Evolutionary conservation across 2,888 invertebrate species (phyloP).

Genomic region (Hypselothyrea guttata): DNA sequence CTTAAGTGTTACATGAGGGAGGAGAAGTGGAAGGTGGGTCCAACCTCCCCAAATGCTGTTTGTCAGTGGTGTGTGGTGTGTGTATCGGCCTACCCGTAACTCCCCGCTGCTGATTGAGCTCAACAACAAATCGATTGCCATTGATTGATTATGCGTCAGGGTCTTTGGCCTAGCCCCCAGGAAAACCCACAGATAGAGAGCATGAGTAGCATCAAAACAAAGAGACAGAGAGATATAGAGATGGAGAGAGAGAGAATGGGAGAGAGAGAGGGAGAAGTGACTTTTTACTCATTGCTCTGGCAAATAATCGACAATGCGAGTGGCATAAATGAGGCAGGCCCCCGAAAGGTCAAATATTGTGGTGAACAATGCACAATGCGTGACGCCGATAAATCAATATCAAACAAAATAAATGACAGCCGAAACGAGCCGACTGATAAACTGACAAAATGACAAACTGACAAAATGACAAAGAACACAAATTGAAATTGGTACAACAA

Average conservation of each 20-base stretch:
- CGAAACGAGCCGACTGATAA: slow-evolving; percentile 18
- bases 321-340: slow-evolving; percentile 9
- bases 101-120: slow-evolving; percentile 46
- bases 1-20: slow-evolving; percentile 54
- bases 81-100: too few species aligned
- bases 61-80: not conserved
- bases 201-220: not conserved
- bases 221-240: not conserved
- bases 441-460: slow-evolving; percentile 21
- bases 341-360: slow-evolving; percentile 59
- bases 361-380: slow-evolving; percentile 56
- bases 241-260: not conserved
- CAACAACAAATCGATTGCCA: slow-evolving; percentile 69
- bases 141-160: slow-evolving; percentile 70
- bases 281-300: slow-evolving; percentile 33
- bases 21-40: slow-evolving; percentile 19
- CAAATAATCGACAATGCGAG: slow-evolving; percentile 40
- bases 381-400: slow-evolving; percentile 64
- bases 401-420: slow-evolving; percentile 30
- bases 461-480: slow-evolving; percentile 18
- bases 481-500: slow-evolving; percentile 25
- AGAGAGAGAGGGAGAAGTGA: slow-evolving; percentile 1
- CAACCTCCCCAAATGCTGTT: not conserved
- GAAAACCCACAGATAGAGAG: not conserved
- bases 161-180: slow-evolving; percentile 25